A percentile compares a stretch with the other conserved stretches of the same genome.
These are phyloP conservation scores for Tachycineta bicolor DNA, from an alignment of 2,113 vertebrate species.

Conservation along the genomic window DNA sequence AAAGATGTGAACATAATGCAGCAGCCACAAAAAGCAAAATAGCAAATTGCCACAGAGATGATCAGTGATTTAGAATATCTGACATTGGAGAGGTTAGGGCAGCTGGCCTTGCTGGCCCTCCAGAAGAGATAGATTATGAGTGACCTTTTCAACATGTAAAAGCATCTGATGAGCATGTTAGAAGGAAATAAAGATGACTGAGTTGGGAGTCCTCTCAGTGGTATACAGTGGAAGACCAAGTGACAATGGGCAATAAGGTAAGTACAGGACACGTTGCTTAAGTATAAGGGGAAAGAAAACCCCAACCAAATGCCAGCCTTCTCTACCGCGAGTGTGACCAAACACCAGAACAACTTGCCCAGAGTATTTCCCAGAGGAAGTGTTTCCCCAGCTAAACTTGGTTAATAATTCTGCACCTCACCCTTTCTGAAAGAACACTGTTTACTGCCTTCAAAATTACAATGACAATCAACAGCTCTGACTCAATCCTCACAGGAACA, in stretches of 20 bases:
- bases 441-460: conserved; percentile 14
- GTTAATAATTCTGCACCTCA: conserved; percentile 42
- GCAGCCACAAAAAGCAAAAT: not conserved
- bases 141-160: not conserved
- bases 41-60: not conserved
- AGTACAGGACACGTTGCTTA: not conserved
- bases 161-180: not conserved
- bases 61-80: not conserved
- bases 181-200: not conserved
- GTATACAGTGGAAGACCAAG: not conserved
- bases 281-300: not conserved
- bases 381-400: not conserved
- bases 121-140: not conserved
- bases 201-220: not conserved
- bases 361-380: not conserved
- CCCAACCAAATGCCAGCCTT: not conserved
- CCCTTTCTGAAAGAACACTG: not conserved
- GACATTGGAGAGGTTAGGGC: not conserved
- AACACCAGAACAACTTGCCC: not conserved
- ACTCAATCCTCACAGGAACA: conserved; percentile 28
- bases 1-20: not conserved
- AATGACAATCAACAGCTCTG: not conserved
- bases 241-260: not conserved
- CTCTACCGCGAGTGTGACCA: not conserved
- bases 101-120: not conserved